Percentiles rank a stretch among this genome's conserved stretches.
These are phyloP conservation scores for Magallana ariakensis DNA, from an alignment of 1,140 invertebrate species.

Conservation along the genomic window DNA sequence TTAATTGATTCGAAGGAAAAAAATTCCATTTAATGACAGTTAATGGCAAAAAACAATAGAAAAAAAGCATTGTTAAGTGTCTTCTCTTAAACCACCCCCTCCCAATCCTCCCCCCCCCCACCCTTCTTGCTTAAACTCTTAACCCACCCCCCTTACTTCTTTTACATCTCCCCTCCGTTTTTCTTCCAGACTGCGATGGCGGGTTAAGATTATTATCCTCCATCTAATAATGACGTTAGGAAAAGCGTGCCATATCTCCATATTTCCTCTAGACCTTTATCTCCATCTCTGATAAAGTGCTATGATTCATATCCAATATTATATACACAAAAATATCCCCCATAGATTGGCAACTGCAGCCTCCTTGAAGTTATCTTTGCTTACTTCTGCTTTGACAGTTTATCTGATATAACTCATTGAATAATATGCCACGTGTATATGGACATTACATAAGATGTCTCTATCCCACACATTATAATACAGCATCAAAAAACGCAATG, in stretches of 20 bases:
- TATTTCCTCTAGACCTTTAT: constrained; percentile 10
- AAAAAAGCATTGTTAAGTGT: neutral
- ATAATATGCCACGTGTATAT: neutral
- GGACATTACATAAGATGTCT: neutral
- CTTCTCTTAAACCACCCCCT: neutral
- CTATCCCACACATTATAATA: neutral
- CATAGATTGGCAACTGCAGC: constrained; percentile 11
- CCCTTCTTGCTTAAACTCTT: too few species aligned
- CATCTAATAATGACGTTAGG: neutral
- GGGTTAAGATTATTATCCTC: neutral
- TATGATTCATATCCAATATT: constrained; percentile 39
- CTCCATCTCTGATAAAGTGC: constrained; percentile 32
- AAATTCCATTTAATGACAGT: constrained; percentile 3
- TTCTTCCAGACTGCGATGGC: neutral
- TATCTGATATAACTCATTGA: neutral
- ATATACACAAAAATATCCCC: constrained; percentile 16
- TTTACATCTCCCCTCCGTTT: neutral
- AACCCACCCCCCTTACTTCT: too few species aligned
- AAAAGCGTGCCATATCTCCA: neutral
- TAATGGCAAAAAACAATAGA: neutral
- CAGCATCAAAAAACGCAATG: too few species aligned
- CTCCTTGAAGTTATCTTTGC: constrained; percentile 2
- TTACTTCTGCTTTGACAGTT: constrained; percentile 8
- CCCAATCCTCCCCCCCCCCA: neutral
- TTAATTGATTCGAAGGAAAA: neutral